phyloP scores from a whole-genome alignment of 2,888 invertebrate species.

The Parasteatoda lunata region DNA sequence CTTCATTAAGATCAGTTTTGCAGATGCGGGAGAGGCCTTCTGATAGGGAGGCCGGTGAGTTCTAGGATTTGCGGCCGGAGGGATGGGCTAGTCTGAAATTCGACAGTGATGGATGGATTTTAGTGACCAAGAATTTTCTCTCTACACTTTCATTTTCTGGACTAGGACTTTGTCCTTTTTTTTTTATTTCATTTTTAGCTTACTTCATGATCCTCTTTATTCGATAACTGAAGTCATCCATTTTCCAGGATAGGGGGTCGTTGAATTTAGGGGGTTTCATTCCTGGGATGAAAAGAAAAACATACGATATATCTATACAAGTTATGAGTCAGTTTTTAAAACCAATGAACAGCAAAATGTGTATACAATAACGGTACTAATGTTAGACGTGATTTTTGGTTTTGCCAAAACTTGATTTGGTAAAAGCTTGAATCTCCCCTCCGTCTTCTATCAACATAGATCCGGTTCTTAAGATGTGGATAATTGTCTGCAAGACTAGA shows the following conservation, averaged over 20 bases:
- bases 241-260: conserved; percentile 46
- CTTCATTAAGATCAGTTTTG: conserved; percentile 68
- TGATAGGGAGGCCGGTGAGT: conserved; percentile 40
- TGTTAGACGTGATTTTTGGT: no score
- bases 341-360: not conserved
- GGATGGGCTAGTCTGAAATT: conserved; percentile 26
- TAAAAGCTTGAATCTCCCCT: no score
- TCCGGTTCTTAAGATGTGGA: no score
- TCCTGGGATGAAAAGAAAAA: conserved; percentile 11
- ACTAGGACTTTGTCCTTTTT: conserved; percentile 15
- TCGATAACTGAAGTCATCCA: conserved; percentile 64
- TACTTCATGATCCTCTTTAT: conserved; percentile 65
- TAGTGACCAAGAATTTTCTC: conserved; percentile 62
- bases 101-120: conserved; percentile 65
- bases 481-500: no score
- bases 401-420: no score
- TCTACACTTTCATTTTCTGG: conserved; percentile 66
- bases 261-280: conserved; percentile 26
- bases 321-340: not conserved
- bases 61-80: conserved; percentile 56
- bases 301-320: conserved; percentile 17
- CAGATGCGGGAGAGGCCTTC: conserved; percentile 57
- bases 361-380: no score
- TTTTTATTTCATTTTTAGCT: conserved; percentile 53
- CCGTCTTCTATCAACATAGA: no score